These are phyloP conservation scores for Columba guinea DNA, from an alignment of 2,797 vertebrate genomes.

Conservation along the genomic window DNA sequence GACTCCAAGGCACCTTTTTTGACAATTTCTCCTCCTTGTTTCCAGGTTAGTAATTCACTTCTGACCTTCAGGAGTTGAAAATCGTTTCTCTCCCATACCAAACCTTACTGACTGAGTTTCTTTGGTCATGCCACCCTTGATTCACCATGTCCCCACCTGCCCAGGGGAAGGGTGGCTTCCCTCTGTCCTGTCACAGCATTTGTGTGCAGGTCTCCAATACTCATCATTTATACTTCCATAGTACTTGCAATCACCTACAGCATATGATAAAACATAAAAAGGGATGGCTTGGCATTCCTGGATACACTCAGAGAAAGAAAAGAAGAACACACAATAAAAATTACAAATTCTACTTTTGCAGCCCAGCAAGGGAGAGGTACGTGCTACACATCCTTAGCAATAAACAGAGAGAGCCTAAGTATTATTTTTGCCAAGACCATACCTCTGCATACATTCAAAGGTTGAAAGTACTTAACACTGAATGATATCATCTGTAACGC, in stretches of 20 bases:
- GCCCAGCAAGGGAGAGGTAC: background rate
- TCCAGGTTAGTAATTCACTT: background rate
- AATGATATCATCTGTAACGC: background rate
- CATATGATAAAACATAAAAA: background rate
- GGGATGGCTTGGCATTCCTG: background rate
- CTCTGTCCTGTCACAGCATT: no score
- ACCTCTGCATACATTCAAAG: background rate
- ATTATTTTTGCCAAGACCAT: background rate
- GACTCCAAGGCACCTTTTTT: background rate
- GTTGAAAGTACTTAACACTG: background rate
- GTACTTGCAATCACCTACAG: background rate
- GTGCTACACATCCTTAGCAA: background rate
- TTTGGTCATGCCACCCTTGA: fast-evolving
- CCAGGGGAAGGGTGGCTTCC: background rate
- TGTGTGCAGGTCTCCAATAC: fast-evolving
- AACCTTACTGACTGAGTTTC: background rate
- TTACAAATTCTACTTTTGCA: background rate
- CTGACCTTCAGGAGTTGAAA: background rate
- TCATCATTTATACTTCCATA: background rate
- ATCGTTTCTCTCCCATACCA: fast-evolving
- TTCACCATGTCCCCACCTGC: fast-evolving
- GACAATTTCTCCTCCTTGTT: background rate
- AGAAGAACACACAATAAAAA: background rate
- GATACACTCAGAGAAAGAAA: background rate
- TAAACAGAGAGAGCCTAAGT: background rate